These are phyloP conservation scores for Ophraella communa DNA, from an alignment of 2,888 invertebrate species.

Conservation along the genomic window DNA sequence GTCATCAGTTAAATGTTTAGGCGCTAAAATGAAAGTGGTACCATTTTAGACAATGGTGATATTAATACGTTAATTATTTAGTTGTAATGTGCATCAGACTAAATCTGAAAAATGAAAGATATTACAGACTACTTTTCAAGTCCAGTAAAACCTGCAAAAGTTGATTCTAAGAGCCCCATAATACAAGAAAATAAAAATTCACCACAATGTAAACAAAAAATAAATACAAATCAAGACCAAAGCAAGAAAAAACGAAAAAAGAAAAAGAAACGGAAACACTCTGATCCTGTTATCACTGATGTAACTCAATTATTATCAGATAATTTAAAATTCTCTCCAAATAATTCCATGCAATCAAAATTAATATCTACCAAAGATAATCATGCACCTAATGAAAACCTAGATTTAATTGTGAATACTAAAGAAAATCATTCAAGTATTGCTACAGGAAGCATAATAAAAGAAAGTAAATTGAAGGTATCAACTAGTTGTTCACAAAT, in stretches of 20 bases:
- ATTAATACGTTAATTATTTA: background rate
- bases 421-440: slow-evolving; percentile 12
- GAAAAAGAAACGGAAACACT: slow-evolving; percentile 36
- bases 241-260: slow-evolving; percentile 23
- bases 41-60: too few species aligned
- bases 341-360: background rate
- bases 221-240: background rate
- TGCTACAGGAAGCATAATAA: background rate
- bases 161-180: slow-evolving; percentile 18
- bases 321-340: slow-evolving; percentile 42
- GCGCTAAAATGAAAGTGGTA: slow-evolving; percentile 9
- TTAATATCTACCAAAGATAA: background rate
- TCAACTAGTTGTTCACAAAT: background rate
- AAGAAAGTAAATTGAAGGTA: background rate
- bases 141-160: slow-evolving; percentile 29
- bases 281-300: slow-evolving; percentile 42
- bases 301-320: slow-evolving; percentile 41
- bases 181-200: background rate
- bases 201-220: slow-evolving; percentile 7
- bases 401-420: background rate
- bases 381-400: background rate
- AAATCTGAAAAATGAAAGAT: slow-evolving; percentile 30
- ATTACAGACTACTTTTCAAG: slow-evolving; percentile 42
- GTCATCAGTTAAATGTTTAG: background rate
- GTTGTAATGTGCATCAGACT: background rate